Conservation (phyloP, 2,113 vertebrate species). For the Gymnogyps californianus region DNA sequence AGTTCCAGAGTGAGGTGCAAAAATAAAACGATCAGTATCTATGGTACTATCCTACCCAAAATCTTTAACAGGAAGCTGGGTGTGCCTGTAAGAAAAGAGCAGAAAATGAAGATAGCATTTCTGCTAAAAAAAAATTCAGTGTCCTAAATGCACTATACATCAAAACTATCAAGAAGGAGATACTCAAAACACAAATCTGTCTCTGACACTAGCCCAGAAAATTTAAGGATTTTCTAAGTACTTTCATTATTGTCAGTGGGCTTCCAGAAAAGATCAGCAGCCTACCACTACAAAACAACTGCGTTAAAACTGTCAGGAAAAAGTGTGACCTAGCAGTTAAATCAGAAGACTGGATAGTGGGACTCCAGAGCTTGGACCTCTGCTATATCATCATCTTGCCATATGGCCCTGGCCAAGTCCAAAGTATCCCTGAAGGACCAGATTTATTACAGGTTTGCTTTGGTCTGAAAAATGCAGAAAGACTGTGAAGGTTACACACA, state of each 20-base stretch:
- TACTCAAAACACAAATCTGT: not conserved
- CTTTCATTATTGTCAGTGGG: not conserved
- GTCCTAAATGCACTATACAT: not conserved
- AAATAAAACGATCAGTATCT: not conserved
- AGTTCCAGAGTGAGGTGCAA: not conserved
- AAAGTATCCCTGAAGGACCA: not conserved
- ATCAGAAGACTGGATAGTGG: not conserved
- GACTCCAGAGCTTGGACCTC: not conserved
- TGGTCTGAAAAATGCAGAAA: not conserved
- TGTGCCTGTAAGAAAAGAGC: not conserved
- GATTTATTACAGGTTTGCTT: not conserved
- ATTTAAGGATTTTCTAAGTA: not conserved
- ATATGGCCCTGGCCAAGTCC: not conserved
- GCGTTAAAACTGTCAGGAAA: not conserved
- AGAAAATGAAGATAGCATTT: not conserved
- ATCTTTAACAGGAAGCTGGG: not conserved
- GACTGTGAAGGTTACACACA: not conserved
- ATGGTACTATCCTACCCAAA: not conserved
- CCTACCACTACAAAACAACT: not conserved
- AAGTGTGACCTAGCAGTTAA: not conserved
- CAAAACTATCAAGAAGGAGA: not conserved
- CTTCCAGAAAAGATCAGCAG: not conserved
- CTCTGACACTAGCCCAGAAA: not conserved
- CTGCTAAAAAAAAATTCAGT: not conserved
- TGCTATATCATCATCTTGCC: not conserved